Conservation (phyloP, 2,797 vertebrate genomes). For the Gephyroberyx darwinii region DNA sequence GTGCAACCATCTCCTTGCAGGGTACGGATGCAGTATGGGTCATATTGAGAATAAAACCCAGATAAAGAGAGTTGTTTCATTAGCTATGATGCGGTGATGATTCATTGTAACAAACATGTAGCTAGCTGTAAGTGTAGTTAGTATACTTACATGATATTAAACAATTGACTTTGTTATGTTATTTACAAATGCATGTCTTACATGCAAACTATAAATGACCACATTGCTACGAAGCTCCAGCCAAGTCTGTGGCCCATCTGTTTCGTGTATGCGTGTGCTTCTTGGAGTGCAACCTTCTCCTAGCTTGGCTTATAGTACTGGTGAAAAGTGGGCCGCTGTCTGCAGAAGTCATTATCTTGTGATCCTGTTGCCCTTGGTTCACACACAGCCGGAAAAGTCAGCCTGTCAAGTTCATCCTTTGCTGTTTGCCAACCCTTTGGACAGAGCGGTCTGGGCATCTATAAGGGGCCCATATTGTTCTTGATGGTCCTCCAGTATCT, state of each 20-base stretch:
- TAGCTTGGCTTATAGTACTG: slow-evolving; percentile 48
- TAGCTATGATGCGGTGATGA: not conserved
- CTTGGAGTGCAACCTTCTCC: slow-evolving; percentile 42
- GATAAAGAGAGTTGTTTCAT: slow-evolving; percentile 3
- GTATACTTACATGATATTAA: not conserved
- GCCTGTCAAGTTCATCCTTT: slow-evolving; percentile 57
- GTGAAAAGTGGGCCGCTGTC: slow-evolving; percentile 65
- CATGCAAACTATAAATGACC: slow-evolving; percentile 3
- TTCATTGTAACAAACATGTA: not conserved
- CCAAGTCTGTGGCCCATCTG: slow-evolving; percentile 52
- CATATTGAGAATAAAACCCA: slow-evolving; percentile 4
- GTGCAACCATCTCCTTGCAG: slow-evolving; percentile 26
- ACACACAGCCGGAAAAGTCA: slow-evolving; percentile 68
- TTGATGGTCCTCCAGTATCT: slow-evolving; percentile 56
- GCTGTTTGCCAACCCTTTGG: slow-evolving; percentile 47
- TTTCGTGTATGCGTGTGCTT: slow-evolving; percentile 51
- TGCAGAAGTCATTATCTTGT: slow-evolving; percentile 77
- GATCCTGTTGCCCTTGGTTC: slow-evolving; percentile 52
- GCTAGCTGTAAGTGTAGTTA: not conserved
- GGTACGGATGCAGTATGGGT: slow-evolving; percentile 6
- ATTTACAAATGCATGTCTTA: slow-evolving; percentile 17
- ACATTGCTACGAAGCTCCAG: not conserved
- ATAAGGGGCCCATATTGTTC: slow-evolving; percentile 51
- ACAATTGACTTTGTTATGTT: not conserved
- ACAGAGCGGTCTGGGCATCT: slow-evolving; percentile 61